Conservation (phyloP, 2,797 vertebrate species). For the Alca torda region DNA sequence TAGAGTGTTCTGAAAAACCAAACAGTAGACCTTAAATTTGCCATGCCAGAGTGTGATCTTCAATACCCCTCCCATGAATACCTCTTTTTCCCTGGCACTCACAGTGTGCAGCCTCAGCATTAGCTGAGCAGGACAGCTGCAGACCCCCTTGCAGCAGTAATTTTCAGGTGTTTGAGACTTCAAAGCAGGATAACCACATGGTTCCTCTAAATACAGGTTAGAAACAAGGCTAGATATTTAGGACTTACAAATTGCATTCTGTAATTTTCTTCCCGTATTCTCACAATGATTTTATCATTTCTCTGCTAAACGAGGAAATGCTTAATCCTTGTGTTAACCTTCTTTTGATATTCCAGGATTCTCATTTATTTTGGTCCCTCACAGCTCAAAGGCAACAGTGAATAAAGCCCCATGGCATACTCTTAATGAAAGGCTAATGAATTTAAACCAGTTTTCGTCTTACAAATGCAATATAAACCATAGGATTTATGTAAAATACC, state of each 20-base stretch:
- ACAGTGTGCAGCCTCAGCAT: not conserved
- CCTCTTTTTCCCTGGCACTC: too few relatives aligned
- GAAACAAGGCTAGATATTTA: not conserved
- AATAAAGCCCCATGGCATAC: not conserved
- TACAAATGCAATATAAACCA: not conserved
- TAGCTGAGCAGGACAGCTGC: not conserved
- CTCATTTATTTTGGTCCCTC: not conserved
- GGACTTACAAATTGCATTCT: not conserved
- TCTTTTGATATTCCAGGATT: not conserved
- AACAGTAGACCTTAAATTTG: not conserved
- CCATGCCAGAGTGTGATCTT: not conserved
- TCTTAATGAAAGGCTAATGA: not conserved
- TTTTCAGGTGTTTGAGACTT: not conserved
- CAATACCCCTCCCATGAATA: not conserved
- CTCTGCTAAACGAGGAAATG: not conserved
- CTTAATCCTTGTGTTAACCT: not conserved
- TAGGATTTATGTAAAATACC: not conserved
- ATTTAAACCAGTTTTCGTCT: not conserved
- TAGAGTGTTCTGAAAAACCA: not conserved
- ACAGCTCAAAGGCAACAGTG: not conserved
- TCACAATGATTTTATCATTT: not conserved
- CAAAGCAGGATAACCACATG: not conserved
- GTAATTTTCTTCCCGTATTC: not conserved
- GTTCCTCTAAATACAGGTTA: not conserved
- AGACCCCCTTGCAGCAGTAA: not conserved